Evolutionary conservation across 23 tunicate species (phyloP).

Genomic region (Ascidia mentula): DNA sequence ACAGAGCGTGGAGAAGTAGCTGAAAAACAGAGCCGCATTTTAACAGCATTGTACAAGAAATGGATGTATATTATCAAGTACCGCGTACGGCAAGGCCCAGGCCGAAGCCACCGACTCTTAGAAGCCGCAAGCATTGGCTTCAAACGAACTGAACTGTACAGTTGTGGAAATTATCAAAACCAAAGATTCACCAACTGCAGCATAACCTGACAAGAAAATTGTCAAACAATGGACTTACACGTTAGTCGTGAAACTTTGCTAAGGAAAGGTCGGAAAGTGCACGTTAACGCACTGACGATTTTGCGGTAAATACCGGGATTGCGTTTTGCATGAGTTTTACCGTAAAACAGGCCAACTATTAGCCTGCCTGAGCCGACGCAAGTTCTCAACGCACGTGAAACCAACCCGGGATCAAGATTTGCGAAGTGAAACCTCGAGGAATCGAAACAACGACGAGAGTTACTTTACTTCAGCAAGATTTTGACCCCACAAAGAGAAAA

Average conservation of each 20-base stretch:
- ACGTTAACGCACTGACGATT: not conserved
- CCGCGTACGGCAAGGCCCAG: not conserved
- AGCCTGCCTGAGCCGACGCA: not conserved
- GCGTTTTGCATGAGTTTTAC: not conserved
- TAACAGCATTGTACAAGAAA: not conserved
- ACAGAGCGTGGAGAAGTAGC: not conserved
- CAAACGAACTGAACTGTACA: not conserved
- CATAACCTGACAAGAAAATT: no score
- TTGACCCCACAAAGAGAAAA: no score
- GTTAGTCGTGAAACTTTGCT: not conserved
- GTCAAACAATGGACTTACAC: no score
- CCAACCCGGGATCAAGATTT: not conserved
- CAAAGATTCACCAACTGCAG: no score
- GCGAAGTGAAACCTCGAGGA: slow-evolving; percentile 31
- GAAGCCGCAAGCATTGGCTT: not conserved
- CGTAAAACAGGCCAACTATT: not conserved
- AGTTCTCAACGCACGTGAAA: not conserved
- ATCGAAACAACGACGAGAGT: slow-evolving; percentile 40
- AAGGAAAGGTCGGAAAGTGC: not conserved
- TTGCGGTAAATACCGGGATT: not conserved
- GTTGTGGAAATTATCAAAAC: not conserved
- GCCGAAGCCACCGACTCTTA: not conserved
- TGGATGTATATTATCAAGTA: not conserved
- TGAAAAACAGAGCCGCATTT: not conserved
- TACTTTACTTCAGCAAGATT: not conserved